Conservation (phyloP, 2,888 invertebrate genomes). For the Ernsta delagoae region DNA sequence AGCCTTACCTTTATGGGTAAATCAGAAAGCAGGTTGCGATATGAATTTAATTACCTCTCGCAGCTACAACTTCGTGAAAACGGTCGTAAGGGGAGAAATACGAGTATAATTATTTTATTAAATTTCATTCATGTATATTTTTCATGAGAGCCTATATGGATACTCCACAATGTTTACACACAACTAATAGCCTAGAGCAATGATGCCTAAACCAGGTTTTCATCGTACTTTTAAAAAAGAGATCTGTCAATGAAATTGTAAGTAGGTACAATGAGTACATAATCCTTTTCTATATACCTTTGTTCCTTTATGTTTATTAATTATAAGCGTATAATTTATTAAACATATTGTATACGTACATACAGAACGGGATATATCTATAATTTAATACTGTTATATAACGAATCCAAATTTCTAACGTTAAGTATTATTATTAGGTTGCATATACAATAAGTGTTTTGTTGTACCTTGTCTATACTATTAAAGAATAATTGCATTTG, state of each 20-base stretch:
- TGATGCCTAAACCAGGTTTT: too few relatives aligned
- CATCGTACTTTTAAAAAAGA: too few relatives aligned
- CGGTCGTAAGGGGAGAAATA: not conserved
- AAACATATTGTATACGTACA: too few relatives aligned
- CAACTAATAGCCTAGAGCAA: too few relatives aligned
- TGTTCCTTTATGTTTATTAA: too few relatives aligned
- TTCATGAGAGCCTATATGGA: not conserved
- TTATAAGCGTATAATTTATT: too few relatives aligned
- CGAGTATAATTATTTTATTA: not conserved
- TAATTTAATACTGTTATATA: too few relatives aligned
- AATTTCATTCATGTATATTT: not conserved
- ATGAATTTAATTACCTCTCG: conserved; percentile 3
- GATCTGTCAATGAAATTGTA: too few relatives aligned
- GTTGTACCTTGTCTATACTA: not conserved
- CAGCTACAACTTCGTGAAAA: not conserved
- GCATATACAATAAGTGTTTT: not conserved
- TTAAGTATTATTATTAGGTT: too few relatives aligned
- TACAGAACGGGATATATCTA: too few relatives aligned
- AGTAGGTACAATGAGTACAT: not conserved
- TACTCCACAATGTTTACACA: not conserved
- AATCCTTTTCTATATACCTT: not conserved
- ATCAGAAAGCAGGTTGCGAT: not conserved
- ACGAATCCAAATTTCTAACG: too few relatives aligned
- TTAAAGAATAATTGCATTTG: not conserved
- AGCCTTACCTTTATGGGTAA: not conserved